Base-by-base conservation (phyloP, 2,888 invertebrate genomes). In the Abrostola tripartita region DNA sequence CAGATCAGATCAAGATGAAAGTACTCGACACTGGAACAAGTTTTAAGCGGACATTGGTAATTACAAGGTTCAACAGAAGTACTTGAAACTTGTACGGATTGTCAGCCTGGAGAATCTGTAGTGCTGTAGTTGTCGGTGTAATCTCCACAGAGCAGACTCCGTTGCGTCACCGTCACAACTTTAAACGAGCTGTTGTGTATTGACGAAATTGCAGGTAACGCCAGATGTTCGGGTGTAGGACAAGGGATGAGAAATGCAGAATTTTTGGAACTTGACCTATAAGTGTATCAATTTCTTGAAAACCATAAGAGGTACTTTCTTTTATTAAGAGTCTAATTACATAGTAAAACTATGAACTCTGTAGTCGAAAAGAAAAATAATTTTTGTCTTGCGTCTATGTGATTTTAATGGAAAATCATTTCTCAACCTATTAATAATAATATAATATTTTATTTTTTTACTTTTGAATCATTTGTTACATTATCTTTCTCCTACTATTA, bases 111-210 rank as follows among this genome's bases (percentile, higher is more conserved):
- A 5, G 42, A 60, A 61, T 55, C 68, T 58, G 47, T 57, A 56
- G 51, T 53, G 44, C 44, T 52, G 68, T 73, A 68, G 63, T 77
- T 59, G 36, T 44, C 44, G 53, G 40, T 61, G 44, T 68, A 59
- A 74, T 68, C 54, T 44, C 61, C 40, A 38, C 12, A 41, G 52
- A 52, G 52, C 4, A 24, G 24, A 24, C 44, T 9, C 8, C 24
- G 14, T 44, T 14, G 40, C 14, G 44, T 24, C 24, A 10, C 24
- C 35, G 7, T 7, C 24, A 11, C 35, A 24, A 68, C 50, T 69
- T 74, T 60, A 65, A 65, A 52, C 65, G 44, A 50, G 51, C 58
- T 51, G 49, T 53, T 65, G 44, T 49, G 54, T 70, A 70, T 62
- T 65, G 61, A 57, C 36, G 41, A 61, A 57, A 63, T 69, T 47